Base-by-base conservation (phyloP, 2,797 vertebrate genomes). In the Prunella strophiata region DNA sequence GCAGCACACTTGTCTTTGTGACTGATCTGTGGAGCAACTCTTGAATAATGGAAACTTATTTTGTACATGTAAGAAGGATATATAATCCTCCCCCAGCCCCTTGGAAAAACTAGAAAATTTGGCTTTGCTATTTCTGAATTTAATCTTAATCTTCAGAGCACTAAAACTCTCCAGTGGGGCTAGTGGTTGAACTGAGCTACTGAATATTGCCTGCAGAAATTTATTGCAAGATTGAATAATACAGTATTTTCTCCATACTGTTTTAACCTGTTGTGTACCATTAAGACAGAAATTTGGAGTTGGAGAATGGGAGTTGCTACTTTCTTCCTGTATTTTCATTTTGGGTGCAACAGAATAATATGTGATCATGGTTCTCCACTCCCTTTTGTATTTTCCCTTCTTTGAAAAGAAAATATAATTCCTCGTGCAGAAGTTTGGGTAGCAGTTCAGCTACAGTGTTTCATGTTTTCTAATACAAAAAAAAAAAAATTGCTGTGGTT, bases 1-100 rank as follows among this genome's bases (percentile, higher is more conserved):
- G 72, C 97, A 96, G 70, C 92, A 94, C 59, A 32, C 90, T 92
- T 91, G 92, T 95, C 87, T 94, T 91, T 93, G 90, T 95, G 96
- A 91, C 93, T 97, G 94, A 96, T 97, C 95, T 96, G 32, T 92
- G 90, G 88, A 96, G 79, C 87, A 93, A 57, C 91, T 80, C 80
- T 95, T 94, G 95, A 95, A 95, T 95, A 93, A 95, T 94, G 81
- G 93, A 97, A 96, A 95, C 68, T 94, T 94, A 80, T 93, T 96
- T 96, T 94, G 54, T 96, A 52, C 68, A 21, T 88, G 66, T 75
- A 94, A 77, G 88, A 85, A 71, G 88, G 85, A 91, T 79, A 50
- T 93, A 88, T 83, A 85, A 91, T 95, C 66, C 74, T 79, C 72
- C 67, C 88, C 47, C 62, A 90, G 72, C 89, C 80, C 71, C 67